These are phyloP conservation scores for Mirza zaza DNA, from an alignment of 2,113 vertebrate species.

Conservation along the genomic window DNA sequence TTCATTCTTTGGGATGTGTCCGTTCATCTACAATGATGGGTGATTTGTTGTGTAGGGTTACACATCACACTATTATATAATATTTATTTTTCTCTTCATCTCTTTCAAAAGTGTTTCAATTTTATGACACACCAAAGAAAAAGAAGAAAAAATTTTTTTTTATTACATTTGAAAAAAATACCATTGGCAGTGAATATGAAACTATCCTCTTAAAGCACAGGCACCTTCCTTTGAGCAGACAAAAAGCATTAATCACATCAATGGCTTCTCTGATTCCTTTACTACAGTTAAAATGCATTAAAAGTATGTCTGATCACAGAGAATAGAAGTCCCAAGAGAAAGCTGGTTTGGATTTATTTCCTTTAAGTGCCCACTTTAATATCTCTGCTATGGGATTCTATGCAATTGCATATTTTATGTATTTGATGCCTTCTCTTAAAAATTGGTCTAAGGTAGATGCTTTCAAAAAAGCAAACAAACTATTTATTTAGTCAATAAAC, in stretches of 20 bases:
- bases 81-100: background rate
- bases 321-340: conserved; percentile 22
- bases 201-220: background rate
- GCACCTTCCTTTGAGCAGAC: background rate
- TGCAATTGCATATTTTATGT: background rate
- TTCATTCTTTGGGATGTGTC: background rate
- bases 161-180: background rate
- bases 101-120: conserved; percentile 16
- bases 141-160: background rate
- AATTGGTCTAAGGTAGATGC: background rate
- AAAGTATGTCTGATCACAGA: background rate
- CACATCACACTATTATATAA: background rate
- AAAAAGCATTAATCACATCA: conserved; percentile 34
- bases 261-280: background rate
- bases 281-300: conserved; percentile 46
- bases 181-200: background rate
- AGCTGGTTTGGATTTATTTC: conserved; percentile 12
- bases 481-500: background rate
- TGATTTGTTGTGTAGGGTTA: background rate
- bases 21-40: background rate
- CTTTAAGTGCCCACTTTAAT: background rate
- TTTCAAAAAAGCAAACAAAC: background rate
- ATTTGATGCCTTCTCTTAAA: conserved; percentile 7
- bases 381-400: background rate
- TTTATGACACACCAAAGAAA: conserved; percentile 11